phyloP scores from a whole-genome alignment of 2,888 invertebrate species.

The Cryptocephalus moraei region DNA sequence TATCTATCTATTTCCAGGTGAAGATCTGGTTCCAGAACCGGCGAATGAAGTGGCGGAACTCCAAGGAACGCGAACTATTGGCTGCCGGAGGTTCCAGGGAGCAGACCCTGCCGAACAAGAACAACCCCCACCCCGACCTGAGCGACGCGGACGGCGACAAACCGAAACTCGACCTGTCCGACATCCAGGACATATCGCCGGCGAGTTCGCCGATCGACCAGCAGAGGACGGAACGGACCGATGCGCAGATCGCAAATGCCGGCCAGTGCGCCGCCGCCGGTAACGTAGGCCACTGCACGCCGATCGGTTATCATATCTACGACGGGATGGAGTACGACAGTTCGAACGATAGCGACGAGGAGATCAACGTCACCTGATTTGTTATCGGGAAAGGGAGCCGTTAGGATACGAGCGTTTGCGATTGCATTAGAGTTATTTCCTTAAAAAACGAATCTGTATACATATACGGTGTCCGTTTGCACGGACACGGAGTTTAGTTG shows the following conservation, averaged over 20 bases:
- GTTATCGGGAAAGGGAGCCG: conserved; percentile 11
- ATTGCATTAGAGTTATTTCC: too few relatives aligned
- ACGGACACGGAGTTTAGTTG: too few relatives aligned
- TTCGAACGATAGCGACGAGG: conserved; percentile 61
- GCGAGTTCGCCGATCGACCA: conserved; percentile 32
- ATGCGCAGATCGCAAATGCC: not conserved
- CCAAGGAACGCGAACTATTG: conserved; percentile 88
- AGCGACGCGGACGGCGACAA: conserved; percentile 82
- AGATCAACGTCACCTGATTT: conserved; percentile 81
- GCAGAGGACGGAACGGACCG: conserved; percentile 15
- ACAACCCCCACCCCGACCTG: conserved; percentile 90
- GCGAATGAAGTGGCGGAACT: conserved; percentile 98
- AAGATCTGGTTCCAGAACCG: conserved; percentile 95
- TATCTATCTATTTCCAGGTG: conserved; percentile 43
- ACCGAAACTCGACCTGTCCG: conserved; percentile 51
- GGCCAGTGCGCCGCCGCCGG: conserved; percentile 7
- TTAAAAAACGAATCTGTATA: too few relatives aligned
- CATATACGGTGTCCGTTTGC: too few relatives aligned
- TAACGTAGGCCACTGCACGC: conserved; percentile 11
- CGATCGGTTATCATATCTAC: conserved; percentile 29
- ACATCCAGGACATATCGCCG: conserved; percentile 48
- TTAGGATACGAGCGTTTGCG: too few relatives aligned
- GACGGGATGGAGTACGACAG: conserved; percentile 43
- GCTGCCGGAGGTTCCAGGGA: conserved; percentile 91
- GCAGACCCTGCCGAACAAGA: conserved; percentile 91